These are phyloP conservation scores for Stichopus horrens DNA, from an alignment of 53 echinoderm and acorn worm species.

Conservation along the genomic window DNA sequence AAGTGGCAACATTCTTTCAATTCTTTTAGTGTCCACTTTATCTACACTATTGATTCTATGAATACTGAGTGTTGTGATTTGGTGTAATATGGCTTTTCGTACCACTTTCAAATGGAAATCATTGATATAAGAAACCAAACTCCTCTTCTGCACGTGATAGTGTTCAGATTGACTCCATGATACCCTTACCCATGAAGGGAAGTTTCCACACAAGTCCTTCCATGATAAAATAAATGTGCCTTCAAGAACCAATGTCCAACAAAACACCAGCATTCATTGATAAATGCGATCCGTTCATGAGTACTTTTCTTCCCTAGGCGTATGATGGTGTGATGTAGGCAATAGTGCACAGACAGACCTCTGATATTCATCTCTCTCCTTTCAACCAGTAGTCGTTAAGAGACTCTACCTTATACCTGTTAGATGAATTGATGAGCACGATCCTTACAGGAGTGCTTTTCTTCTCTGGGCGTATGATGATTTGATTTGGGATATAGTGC, in stretches of 20 bases:
- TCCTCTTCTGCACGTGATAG: constrained; percentile 13
- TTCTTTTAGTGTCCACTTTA: too few species aligned
- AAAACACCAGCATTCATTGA: constrained; percentile 33
- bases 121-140: constrained; percentile 4
- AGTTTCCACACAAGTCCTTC: background rate
- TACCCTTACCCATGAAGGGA: background rate
- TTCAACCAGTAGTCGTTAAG: constrained; percentile 37
- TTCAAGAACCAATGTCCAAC: constrained; percentile 36
- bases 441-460: constrained; percentile 41
- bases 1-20: too few species aligned
- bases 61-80: too few species aligned
- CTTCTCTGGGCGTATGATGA: constrained; percentile 45
- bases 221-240: constrained; percentile 25
- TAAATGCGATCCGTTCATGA: constrained; percentile 32
- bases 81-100: too few species aligned
- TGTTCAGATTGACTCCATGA: constrained; percentile 20
- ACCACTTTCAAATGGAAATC: background rate
- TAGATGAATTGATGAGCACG: too few species aligned
- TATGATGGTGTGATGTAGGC: constrained; percentile 46
- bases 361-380: too few species aligned
- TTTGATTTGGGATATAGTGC: constrained; percentile 51
- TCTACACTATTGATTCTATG: too few species aligned
- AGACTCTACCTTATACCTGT: constrained; percentile 7
- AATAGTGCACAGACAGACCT: constrained; percentile 54
- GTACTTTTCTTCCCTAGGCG: constrained; percentile 40